A percentile compares a stretch with the other conserved stretches of the same genome.
These are phyloP conservation scores for Amblyjoppa fuscipennis DNA, from an alignment of 2,888 invertebrate genomes.

Conservation along the genomic window DNA sequence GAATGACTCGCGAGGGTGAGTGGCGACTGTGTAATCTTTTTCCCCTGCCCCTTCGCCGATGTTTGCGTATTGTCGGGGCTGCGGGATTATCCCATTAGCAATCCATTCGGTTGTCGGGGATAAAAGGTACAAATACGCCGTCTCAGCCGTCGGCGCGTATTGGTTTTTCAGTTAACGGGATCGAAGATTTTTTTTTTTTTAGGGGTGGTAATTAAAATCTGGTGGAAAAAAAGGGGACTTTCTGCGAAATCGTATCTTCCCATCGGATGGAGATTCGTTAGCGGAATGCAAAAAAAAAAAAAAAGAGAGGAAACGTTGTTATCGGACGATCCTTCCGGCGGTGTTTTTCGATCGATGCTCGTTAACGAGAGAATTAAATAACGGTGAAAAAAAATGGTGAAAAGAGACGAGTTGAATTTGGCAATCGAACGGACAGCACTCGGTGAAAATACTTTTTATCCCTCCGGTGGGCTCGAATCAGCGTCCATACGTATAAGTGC, in stretches of 20 bases:
- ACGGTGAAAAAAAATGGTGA: neutral
- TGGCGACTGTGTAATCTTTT: constrained; percentile 14
- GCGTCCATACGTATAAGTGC: constrained; percentile 12
- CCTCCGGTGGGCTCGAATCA: constrained; percentile 15
- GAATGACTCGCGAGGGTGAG: constrained; percentile 3
- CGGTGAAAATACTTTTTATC: constrained; percentile 37
- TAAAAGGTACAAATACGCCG: constrained; percentile 1
- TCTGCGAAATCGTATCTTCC: neutral
- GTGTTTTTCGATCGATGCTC: constrained; percentile 11
- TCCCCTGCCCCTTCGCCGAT: neutral
- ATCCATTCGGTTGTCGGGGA: constrained; percentile 17
- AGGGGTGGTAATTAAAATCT: neutral
- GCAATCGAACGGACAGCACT: constrained; percentile 4
- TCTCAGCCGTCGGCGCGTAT: neutral
- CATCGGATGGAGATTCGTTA: neutral
- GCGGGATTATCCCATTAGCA: constrained; percentile 34
- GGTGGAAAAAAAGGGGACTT: neutral
- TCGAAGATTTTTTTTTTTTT: neutral
- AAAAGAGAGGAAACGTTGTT: neutral
- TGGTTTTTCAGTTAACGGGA: neutral
- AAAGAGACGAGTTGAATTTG: neutral
- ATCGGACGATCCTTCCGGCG: neutral
- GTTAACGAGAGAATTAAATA: constrained; percentile 19
- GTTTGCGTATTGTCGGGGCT: neutral
- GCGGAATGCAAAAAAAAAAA: neutral